Evolutionary conservation across 2,888 invertebrate genomes (phyloP), one percentile per base, ranked within the genome.

Genomic region (Dolomedes plantarius): DNA sequence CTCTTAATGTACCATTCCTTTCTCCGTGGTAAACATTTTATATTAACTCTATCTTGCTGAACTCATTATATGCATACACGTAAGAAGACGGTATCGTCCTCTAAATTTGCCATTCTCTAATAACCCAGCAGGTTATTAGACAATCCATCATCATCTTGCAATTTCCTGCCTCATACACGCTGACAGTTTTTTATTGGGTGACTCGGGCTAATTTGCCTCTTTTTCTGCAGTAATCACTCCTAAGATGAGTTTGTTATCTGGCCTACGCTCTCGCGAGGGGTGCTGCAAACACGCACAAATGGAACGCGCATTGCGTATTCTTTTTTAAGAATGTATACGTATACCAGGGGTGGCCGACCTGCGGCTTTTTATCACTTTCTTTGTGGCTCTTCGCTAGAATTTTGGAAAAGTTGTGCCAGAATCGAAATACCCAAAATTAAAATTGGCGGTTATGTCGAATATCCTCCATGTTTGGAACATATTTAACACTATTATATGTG

Each of bases 81-180:
- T 6, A 56, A 56, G 41, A 2, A 11, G 23, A 56, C 16, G 19
- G 2, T 56, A 56, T 3, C 23, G 56, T 56, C 3, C 23, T 56
- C 56, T 5, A 3, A 46, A 46, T 46, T 46, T 46, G 16, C 46
- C n/a, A 16, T 46, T 46, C 56, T 56, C 23, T 56, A 56, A 56
- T 56, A 56, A 56, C 56, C 56, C 56, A 23, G 19, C 56, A 19
- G 67, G 67, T 36, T 36, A 28, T 67, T 67, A 65, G 36, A 19
- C 19, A n/a, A 67, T 67, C 67, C 67, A 67, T 67, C 67, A 67
- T 67, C 13, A 67, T 67, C 32, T 32, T 31, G 67, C 36, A 67
- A 32, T 32, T 65, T 67, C 67, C 67, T 32, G 67, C 31, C 32
- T 32, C 31, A 9, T 19, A 67, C 19, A 67, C 11, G 7, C 1